Evolutionary conservation across 2,888 invertebrate species (phyloP).

Genomic region (Cheilosia urbana): DNA sequence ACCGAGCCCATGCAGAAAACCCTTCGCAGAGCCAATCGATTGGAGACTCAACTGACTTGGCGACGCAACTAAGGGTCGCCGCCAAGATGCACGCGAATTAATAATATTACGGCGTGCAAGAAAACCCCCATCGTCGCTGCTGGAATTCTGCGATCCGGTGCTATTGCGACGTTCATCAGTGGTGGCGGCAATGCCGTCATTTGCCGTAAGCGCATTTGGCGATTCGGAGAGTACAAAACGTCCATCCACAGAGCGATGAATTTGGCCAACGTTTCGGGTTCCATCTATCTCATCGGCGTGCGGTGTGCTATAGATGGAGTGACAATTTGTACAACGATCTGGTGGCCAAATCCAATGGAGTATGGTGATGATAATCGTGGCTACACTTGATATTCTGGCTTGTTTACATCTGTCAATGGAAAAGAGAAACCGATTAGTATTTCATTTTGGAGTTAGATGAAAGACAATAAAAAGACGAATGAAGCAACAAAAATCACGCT

Average conservation of each 20-base stretch:
- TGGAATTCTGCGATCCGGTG: conserved; percentile 86
- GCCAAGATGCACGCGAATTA: conserved; percentile 87
- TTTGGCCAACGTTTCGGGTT: conserved; percentile 86
- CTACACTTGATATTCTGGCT: conserved; percentile 97
- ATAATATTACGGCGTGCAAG: conserved; percentile 86
- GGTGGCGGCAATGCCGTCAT: conserved; percentile 2
- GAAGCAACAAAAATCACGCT: conserved; percentile 51
- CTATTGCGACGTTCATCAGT: conserved; percentile 84
- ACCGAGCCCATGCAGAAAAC: conserved; percentile 84
- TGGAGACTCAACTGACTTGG: conserved; percentile 88
- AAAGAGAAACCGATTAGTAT: conserved; percentile 11
- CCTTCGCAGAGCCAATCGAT: conserved; percentile 86
- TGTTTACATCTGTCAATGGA: conserved; percentile 90
- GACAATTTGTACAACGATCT: conserved; percentile 87
- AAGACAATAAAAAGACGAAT: conserved; percentile 12
- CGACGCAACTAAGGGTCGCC: conserved; percentile 87
- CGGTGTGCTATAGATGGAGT: conserved; percentile 83
- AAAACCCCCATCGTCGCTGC: conserved; percentile 94
- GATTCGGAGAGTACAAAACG: conserved; percentile 87
- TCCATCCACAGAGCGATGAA: conserved; percentile 90
- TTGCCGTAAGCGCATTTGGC: conserved; percentile 39
- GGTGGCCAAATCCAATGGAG: conserved; percentile 91
- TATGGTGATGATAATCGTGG: conserved; percentile 88
- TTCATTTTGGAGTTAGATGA: conserved; percentile 11
- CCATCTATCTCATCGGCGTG: conserved; percentile 81